phyloP scores from a whole-genome alignment of 2,113 vertebrate species.

The Cyphomyrus plagiostoma region DNA sequence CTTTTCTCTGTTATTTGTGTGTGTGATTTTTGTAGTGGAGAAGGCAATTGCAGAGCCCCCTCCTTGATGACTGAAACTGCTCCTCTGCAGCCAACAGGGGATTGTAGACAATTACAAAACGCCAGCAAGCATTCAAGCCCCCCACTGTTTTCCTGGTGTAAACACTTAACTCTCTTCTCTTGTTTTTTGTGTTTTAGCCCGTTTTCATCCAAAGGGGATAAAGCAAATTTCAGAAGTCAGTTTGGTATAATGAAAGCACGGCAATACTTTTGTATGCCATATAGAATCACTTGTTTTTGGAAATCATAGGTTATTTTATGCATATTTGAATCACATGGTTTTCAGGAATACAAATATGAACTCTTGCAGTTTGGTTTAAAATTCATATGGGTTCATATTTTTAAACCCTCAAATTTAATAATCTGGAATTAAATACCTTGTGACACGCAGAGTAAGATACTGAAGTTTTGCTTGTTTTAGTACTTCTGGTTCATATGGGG shows the following conservation, averaged over 20 bases:
- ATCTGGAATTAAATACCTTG: not conserved
- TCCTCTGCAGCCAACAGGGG: constrained; percentile 94
- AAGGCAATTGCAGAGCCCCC: constrained; percentile 97
- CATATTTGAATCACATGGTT: not conserved
- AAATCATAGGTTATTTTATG: not conserved
- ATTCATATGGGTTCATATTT: not conserved
- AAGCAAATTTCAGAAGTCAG: constrained; percentile 1
- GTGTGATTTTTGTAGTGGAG: constrained; percentile 99
- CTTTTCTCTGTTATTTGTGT: constrained; percentile 99
- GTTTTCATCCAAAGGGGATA: constrained; percentile 45
- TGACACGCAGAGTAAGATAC: constrained; percentile 12
- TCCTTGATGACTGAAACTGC: constrained; percentile 96
- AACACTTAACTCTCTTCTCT: constrained; percentile 80
- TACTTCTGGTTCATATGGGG: constrained; percentile 23
- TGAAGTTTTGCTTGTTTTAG: constrained; percentile 39
- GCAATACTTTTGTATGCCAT: constrained; percentile 2
- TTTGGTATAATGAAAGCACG: not conserved
- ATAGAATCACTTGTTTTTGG: constrained; percentile 2
- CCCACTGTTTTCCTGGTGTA: constrained; percentile 85
- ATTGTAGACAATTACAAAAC: constrained; percentile 95
- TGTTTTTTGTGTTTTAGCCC: constrained; percentile 76
- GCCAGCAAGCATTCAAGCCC: constrained; percentile 86
- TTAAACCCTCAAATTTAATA: constrained; percentile 1
- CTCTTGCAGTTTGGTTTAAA: not conserved
- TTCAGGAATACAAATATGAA: not conserved